Base-by-base conservation (phyloP, 2,797 vertebrate genomes). In the Neomorphus geoffroyi region DNA sequence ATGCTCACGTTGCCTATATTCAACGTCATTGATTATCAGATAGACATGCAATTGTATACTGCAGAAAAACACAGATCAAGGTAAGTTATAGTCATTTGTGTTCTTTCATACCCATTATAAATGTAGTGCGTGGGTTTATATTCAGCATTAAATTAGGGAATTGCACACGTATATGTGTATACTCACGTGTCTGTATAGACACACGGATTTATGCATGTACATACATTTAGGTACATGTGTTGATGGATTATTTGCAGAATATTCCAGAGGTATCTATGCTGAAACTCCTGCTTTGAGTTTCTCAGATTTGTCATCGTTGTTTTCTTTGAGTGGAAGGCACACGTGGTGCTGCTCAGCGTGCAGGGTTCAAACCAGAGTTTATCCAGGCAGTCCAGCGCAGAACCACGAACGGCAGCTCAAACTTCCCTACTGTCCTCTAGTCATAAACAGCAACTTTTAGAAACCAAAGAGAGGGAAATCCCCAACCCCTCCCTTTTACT, bases 131-230 rank as follows among this genome's bases (percentile, higher is more conserved):
- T 51, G 15, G 15, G 13, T 65, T 92, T 60, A 39, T 51, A 2
- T 11, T 10, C 3, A 56, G 9, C 7, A 15, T 46, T 61, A 50
- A 67, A 65, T 78, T 28, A 71, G 32, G 32, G 51, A 6, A 43
- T 15, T 58, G 3, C 27, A 3, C 32, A 24, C 2, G 2, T 19
- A 5, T 17, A n/a, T 50, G 3, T 74, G 19, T 23, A 18, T 22
- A 24, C 9, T 6, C 4, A 4, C 5, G 2, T 2, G 2, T 12
- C n/a, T n/a, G n/a, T n/a, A n/a, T n/a, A n/a, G n/a, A 2, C 33
- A 17, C n/a, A 15, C 9, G 39, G 11, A 30, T 3, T 18, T 21
- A 26, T 39, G 19, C 30, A 32, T 1, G 1, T 32, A 5, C 3
- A 22, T 7, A 11, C 11, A 45, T 62, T 70, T 37, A 56, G 24